Percentiles rank a stretch among this genome's conserved stretches.
phyloP scores from a whole-genome alignment of 2,797 vertebrate genomes.

The Coilia nasus region DNA sequence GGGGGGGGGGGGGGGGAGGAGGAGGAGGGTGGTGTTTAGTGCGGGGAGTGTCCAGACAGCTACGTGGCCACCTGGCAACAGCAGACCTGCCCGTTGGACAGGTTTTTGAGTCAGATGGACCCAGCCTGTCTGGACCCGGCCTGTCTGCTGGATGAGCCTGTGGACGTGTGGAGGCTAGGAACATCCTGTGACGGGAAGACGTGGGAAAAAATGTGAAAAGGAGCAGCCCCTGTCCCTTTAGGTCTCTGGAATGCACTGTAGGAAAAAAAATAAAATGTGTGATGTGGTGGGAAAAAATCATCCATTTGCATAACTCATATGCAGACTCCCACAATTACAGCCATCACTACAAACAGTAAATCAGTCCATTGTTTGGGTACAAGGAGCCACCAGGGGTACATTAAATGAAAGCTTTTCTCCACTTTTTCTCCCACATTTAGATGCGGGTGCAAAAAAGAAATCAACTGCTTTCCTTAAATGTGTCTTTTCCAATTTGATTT shows the following conservation, averaged over 20 bases:
- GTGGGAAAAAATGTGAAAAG: not conserved
- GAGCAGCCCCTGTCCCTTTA: not conserved
- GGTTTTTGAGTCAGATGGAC: not conserved
- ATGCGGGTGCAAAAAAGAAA: not conserved
- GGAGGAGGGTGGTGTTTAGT: constrained; percentile 15
- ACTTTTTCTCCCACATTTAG: not conserved
- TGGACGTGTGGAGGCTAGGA: not conserved
- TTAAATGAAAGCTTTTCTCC: not conserved
- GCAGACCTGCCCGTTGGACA: not conserved
- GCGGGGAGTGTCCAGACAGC: constrained; percentile 37
- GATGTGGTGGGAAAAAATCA: not conserved
- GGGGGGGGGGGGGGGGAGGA: constrained; percentile 16
- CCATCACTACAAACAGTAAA: not conserved
- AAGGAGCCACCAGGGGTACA: not conserved
- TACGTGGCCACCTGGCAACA: not conserved
- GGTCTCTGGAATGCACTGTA: not conserved
- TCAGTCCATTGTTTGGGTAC: constrained; percentile 4
- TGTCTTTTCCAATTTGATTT: not conserved
- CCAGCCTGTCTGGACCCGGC: too few relatives aligned
- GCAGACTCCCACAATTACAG: constrained; percentile 2
- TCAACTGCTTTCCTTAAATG: not conserved
- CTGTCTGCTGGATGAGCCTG: not conserved
- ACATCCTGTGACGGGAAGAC: constrained; percentile 1
- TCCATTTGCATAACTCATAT: constrained; percentile 16
- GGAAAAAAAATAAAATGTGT: not conserved